Conservation (phyloP, 1,140 invertebrate genomes). For the Ceratoteleas bidentatus region DNA sequence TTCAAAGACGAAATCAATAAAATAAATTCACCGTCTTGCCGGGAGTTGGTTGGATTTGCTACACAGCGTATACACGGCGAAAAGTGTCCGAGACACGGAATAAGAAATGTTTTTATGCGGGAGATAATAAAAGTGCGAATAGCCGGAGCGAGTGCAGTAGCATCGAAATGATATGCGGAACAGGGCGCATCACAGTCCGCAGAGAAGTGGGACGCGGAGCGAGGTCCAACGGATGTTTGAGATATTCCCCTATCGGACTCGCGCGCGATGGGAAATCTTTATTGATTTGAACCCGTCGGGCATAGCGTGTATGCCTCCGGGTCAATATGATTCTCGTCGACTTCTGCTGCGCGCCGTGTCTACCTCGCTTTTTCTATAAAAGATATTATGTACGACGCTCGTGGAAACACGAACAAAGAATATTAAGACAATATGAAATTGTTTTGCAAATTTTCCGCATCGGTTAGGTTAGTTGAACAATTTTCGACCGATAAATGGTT, state of each 20-base stretch:
- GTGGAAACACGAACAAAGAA: slow-evolving; percentile 32
- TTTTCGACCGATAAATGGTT: not conserved
- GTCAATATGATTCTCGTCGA: slow-evolving; percentile 74
- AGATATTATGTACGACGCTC: slow-evolving; percentile 34
- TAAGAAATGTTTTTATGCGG: slow-evolving; percentile 52
- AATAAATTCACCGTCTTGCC: slow-evolving; percentile 37
- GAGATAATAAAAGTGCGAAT: slow-evolving; percentile 63
- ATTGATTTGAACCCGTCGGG: slow-evolving; percentile 76
- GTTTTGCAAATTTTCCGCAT: too few species aligned
- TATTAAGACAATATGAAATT: slow-evolving; percentile 1
- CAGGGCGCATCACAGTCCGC: slow-evolving; percentile 29
- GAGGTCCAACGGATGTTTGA: slow-evolving; percentile 73
- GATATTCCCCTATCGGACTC: slow-evolving; percentile 73
- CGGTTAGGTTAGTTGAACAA: not conserved
- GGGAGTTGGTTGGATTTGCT: slow-evolving; percentile 38
- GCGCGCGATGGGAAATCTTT: slow-evolving; percentile 77
- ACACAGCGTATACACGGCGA: slow-evolving; percentile 22
- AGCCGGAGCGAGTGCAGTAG: slow-evolving; percentile 29
- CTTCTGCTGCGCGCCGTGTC: slow-evolving; percentile 30
- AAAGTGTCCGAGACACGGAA: slow-evolving; percentile 25
- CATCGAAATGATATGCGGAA: slow-evolving; percentile 50
- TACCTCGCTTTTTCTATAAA: slow-evolving; percentile 20
- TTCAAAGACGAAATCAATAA: slow-evolving; percentile 30
- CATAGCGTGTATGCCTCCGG: slow-evolving; percentile 71
- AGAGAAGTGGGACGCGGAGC: slow-evolving; percentile 34